Evolutionary conservation across 2,888 invertebrate species (phyloP), one percentile per base, ranked within the genome.

Genomic region (Marronus borbonicus): DNA sequence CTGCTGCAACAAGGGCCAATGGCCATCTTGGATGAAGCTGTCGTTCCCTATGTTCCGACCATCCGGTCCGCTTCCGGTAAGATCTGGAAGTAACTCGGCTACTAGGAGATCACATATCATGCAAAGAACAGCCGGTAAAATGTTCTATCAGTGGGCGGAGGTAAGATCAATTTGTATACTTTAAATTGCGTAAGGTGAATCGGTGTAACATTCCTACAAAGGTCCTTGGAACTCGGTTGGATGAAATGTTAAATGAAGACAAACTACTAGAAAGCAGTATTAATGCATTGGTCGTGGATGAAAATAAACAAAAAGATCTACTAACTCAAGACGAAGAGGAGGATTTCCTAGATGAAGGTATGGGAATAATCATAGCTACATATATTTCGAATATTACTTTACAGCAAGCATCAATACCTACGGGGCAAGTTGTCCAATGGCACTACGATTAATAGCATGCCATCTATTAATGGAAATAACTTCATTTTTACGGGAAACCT

Each of bases 81-180:
- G 85, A 89, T 90, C 87, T 85, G 90, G 81, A 86, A 87, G 81
- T 84, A 74, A 60, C 24, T 88, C 84, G 83, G 90, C 84, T 85
- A 88, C 80, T 85, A 87, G 81, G 75, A 88, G 93, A 76, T 92
- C 93, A 0, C 94, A 95, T 83, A 91, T 94, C 12, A 89, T 97
- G 81, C 97, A 97, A 88, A 91, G 97, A 78, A 92, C 96, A 8
- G 99, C 99, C 28, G 99, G 98, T 0, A 96, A 98, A 89, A 93
- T 98, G 90, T 99, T 99, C 88, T 97, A 98, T 87, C 97, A 97
- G 85, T 98, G 98, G 98, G 98, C 96, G 65, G 97, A 98, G 90
- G 95, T 94, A 88, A 55, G 20, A 20, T 17, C 17, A 17, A 55
- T 39, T 69, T 44, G 0, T 55, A 50, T 4, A 50, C 5, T 4